phyloP scores from a whole-genome alignment of 2,888 invertebrate genomes.

The Morinoia aosen region DNA sequence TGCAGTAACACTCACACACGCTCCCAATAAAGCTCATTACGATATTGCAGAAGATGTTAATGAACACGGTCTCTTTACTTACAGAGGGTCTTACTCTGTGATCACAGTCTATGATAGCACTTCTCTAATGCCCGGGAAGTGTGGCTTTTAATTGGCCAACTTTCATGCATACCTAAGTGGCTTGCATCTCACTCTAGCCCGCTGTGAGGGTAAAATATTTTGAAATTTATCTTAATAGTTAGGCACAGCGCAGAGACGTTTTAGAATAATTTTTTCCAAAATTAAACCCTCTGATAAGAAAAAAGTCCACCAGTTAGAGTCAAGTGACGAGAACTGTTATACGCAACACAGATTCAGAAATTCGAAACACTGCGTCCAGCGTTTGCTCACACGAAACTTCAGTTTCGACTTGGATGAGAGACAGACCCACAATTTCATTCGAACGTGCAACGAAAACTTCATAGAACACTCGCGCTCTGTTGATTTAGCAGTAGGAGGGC shows the following conservation, averaged over 20 bases:
- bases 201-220: neutral
- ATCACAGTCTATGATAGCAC: neutral
- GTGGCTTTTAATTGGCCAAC: neutral
- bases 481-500: neutral
- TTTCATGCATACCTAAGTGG: neutral
- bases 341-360: neutral
- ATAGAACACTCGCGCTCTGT: neutral
- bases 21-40: constrained; percentile 2
- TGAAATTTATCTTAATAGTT: neutral
- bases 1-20: constrained; percentile 24
- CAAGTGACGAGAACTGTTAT: neutral
- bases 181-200: neutral
- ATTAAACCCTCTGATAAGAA: neutral
- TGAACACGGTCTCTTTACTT: constrained; percentile 3
- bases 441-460: neutral
- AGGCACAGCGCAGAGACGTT: neutral
- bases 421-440: neutral
- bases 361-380: neutral
- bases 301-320: neutral
- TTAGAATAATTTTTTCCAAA: neutral
- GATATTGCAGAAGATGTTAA: neutral
- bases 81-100: neutral
- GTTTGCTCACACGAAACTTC: neutral
- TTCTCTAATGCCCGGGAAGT: neutral
- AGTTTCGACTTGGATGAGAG: neutral